Evolutionary conservation across 2,113 vertebrate species (phyloP).

Genomic region (Rhadina sibilatrix): DNA sequence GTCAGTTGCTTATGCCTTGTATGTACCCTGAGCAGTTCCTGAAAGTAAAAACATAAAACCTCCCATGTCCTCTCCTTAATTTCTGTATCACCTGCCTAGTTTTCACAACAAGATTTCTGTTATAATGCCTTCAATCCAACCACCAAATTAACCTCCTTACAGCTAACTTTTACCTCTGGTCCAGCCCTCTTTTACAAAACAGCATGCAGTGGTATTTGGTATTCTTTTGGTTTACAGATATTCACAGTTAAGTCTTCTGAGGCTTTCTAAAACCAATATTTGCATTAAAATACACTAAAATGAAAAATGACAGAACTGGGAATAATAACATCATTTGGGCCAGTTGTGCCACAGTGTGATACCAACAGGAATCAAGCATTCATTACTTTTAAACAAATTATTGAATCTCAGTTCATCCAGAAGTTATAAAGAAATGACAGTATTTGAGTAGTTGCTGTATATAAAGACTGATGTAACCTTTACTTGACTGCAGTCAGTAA

Average conservation of each 20-base stretch:
- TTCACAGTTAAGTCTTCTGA: background rate
- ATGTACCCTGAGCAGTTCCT: background rate
- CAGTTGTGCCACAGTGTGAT: background rate
- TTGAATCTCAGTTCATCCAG: background rate
- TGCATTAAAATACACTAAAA: background rate
- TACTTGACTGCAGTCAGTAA: background rate
- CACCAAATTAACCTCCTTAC: background rate
- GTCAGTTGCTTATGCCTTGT: background rate
- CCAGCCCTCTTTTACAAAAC: background rate
- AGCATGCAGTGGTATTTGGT: background rate
- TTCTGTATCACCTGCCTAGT: background rate
- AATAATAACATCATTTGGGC: background rate
- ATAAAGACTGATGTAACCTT: background rate
- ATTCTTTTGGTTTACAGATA: background rate
- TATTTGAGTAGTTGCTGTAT: background rate
- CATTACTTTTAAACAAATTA: background rate
- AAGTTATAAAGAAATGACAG: background rate
- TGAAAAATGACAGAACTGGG: background rate
- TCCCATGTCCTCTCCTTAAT: background rate
- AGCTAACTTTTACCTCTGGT: background rate
- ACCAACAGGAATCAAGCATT: background rate
- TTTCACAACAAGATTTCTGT: background rate
- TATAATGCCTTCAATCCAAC: background rate
- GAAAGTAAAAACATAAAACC: background rate
- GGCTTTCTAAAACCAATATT: background rate